Percentiles rank a stretch among this genome's conserved stretches.
Evolutionary conservation across 2,113 vertebrate species (phyloP).

Genomic region (Phaethon lepturus): DNA sequence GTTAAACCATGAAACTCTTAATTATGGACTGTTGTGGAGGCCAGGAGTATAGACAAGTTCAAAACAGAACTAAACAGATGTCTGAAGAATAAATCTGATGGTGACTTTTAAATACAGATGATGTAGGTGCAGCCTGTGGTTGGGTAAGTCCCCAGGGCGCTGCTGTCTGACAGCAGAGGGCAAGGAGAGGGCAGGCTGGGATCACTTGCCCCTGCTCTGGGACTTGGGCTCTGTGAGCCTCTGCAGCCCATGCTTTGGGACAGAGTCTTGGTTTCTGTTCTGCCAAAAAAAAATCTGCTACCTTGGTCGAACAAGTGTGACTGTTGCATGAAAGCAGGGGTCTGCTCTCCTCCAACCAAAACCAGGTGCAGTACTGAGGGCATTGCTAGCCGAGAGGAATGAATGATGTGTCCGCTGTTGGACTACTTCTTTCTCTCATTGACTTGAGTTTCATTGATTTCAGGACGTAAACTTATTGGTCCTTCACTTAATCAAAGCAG

Average conservation of each 20-base stretch:
- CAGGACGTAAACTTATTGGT: not conserved
- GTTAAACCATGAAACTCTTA: not conserved
- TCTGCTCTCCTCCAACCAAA: not conserved
- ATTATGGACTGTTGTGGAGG: not conserved
- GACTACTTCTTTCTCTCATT: not conserved
- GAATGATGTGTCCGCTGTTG: not conserved
- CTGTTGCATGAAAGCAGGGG: not conserved
- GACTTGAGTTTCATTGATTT: slow-evolving; percentile 2
- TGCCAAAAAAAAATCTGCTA: not conserved
- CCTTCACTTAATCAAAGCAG: slow-evolving; percentile 5
- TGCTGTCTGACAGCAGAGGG: not conserved
- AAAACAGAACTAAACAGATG: not conserved
- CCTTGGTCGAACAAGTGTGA: not conserved
- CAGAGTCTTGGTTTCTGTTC: not conserved
- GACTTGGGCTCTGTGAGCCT: not conserved
- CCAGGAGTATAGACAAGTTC: not conserved
- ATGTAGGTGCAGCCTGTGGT: not conserved
- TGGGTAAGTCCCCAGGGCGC: too few species aligned
- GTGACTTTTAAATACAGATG: not conserved
- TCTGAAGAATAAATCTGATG: not conserved
- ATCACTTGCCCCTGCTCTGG: not conserved
- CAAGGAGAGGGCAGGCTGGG: not conserved
- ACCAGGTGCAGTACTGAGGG: not conserved
- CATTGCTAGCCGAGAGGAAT: not conserved
- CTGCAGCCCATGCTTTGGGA: not conserved